Conservation (phyloP, 2,888 invertebrate species). For the Andricus curvator region DNA sequence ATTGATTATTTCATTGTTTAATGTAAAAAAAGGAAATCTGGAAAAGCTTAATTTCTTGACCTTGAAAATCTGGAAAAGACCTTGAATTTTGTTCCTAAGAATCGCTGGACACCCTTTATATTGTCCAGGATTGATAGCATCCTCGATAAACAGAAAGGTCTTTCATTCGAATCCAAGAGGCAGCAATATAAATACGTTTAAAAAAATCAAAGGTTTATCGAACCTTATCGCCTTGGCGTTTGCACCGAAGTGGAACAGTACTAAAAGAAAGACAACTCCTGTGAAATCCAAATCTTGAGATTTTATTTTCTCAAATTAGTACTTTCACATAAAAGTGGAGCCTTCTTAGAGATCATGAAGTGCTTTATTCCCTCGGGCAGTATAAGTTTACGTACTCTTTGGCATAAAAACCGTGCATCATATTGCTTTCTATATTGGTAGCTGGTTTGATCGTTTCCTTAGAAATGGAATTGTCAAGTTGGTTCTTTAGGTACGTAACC, state of each 20-base stretch:
- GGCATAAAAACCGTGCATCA: conserved; percentile 7
- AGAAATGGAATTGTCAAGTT: conserved; percentile 38
- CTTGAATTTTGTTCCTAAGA: too few species aligned
- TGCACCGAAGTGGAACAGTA: neutral
- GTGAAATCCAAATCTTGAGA: neutral
- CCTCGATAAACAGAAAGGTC: neutral
- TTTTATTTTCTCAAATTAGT: conserved; percentile 4
- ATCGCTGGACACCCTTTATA: too few species aligned
- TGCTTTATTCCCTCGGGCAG: neutral
- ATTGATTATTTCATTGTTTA: too few species aligned
- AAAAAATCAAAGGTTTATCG: neutral
- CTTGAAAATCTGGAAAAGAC: too few species aligned
- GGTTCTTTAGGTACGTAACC: conserved; percentile 25
- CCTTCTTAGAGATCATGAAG: neutral
- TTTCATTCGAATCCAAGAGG: neutral
- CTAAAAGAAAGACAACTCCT: neutral
- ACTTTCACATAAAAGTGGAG: neutral
- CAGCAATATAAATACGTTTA: conserved; percentile 9
- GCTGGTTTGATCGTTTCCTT: conserved; percentile 33
- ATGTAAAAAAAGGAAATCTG: too few species aligned
- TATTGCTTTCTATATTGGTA: conserved; percentile 15
- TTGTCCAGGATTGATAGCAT: neutral
- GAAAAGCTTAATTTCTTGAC: too few species aligned
- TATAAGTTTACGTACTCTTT: conserved; percentile 21
- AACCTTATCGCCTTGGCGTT: neutral